phyloP scores from a whole-genome alignment of 2,797 vertebrate species.

The Gymnodraco acuticeps region DNA sequence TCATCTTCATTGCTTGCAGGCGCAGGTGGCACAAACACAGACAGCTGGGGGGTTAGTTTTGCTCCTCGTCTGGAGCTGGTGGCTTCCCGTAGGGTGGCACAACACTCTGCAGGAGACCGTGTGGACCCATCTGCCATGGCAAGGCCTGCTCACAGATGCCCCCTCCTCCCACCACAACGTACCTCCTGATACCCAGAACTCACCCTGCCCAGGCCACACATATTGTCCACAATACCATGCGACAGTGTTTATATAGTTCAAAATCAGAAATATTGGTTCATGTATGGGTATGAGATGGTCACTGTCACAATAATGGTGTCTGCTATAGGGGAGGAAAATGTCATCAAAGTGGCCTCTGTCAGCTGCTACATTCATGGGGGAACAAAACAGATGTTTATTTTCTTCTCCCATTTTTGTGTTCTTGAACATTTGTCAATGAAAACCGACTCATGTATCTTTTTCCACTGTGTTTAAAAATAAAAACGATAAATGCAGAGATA shows the following conservation, averaged over 20 bases:
- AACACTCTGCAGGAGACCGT: conserved; percentile 75
- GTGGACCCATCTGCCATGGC: conserved; percentile 79
- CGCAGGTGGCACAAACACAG: conserved; percentile 81
- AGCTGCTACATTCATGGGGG: conserved; percentile 37
- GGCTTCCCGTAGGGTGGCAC: conserved; percentile 80
- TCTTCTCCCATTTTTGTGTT: conserved; percentile 18
- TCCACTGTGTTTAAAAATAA: too few relatives aligned
- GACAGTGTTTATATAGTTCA: conserved; percentile 53
- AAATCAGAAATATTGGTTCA: conserved; percentile 30
- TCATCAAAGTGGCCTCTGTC: conserved; percentile 42
- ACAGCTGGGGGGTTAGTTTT: conserved; percentile 82
- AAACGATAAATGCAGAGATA: too few relatives aligned
- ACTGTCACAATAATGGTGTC: conserved; percentile 28
- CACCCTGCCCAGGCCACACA: conserved; percentile 51
- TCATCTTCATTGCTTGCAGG: conserved; percentile 54
- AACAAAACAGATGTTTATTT: conserved; percentile 33
- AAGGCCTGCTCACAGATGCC: conserved; percentile 62
- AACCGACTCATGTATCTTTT: neutral
- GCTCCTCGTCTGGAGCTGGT: conserved; percentile 76
- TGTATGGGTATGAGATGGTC: conserved; percentile 21
- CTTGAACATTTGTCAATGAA: neutral
- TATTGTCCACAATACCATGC: conserved; percentile 63
- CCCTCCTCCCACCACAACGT: conserved; percentile 39
- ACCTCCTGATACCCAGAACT: conserved; percentile 53
- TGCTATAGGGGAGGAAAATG: conserved; percentile 34